Base-by-base conservation (phyloP, 2,797 vertebrate genomes). In the Hyperoplus lanceolatus region DNA sequence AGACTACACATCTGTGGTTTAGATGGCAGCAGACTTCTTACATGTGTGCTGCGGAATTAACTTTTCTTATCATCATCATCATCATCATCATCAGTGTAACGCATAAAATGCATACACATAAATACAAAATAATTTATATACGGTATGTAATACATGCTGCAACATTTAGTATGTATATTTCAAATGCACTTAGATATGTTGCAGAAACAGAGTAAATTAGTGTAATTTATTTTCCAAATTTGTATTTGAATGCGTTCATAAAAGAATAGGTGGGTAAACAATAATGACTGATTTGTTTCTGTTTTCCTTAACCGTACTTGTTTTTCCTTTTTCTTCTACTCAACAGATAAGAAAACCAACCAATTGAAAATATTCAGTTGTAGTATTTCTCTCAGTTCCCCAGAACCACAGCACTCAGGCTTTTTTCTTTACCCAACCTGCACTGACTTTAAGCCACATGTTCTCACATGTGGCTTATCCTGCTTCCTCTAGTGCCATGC, bases 291-390 rank as follows among this genome's bases (percentile, higher is more conserved):
- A 49, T 3, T 14, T 13, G 48, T 12, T 12, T 11, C 16, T 50
- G 21, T 66, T 75, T 64, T 45, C 4, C 15, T 54, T 38, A 60
- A 65, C 58, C 46, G 13, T 43, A 69, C n/a, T 9, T 65, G 16
- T 66, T 41, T 59, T 49, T 72, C 8, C 36, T 78, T 72, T 77
- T 77, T 54, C 53, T 53, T 11, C 45, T 46, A 50, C 43, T 45
- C 70, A 18, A 43, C 50, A 67, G 48, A 67, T 67, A 46, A 70
- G 53, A 73, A 70, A 72, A 39, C 7, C 1, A 2, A 45, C 43
- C 29, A 4, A n/a, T 39, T 45, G 43, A 45, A 45, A 45, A 49
- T 16, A 21, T 29, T 45, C 6, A 55, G 13, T 57, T 42, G 29
- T 13, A 48, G 54, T 29, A 29, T 29, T 29, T 29, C 61, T 65